These are phyloP conservation scores for Corythornis leucogaster DNA, from an alignment of 2,797 vertebrate genomes.

Conservation along the genomic window DNA sequence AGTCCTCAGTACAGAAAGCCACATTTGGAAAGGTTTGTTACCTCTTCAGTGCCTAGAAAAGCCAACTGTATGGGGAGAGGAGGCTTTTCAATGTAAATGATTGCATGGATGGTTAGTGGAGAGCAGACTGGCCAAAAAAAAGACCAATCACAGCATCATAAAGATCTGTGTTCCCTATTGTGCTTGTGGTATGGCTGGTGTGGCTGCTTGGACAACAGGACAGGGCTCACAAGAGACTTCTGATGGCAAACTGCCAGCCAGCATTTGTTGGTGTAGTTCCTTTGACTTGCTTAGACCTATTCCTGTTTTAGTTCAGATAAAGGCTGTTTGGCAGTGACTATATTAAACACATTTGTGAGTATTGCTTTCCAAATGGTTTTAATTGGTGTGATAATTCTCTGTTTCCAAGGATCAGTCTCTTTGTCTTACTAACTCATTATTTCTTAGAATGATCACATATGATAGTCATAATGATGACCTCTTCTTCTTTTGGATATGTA, in stretches of 20 bases:
- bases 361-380: background rate
- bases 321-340: background rate
- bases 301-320: background rate
- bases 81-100: background rate
- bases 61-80: background rate
- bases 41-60: background rate
- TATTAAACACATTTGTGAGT: rapidly evolving
- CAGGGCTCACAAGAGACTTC: background rate
- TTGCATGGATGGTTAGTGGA: background rate
- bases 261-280: background rate
- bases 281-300: background rate
- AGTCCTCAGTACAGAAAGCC: background rate
- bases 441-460: background rate
- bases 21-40: background rate
- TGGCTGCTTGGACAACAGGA: background rate
- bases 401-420: background rate
- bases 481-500: background rate
- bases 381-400: background rate
- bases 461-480: background rate
- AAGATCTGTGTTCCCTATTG: background rate
- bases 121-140: background rate
- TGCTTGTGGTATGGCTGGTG: rapidly evolving
- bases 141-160: background rate
- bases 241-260: background rate
- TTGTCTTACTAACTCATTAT: background rate